Base-by-base conservation (phyloP, 2,888 invertebrate species). In the Lordiphosa fenestrarum region DNA sequence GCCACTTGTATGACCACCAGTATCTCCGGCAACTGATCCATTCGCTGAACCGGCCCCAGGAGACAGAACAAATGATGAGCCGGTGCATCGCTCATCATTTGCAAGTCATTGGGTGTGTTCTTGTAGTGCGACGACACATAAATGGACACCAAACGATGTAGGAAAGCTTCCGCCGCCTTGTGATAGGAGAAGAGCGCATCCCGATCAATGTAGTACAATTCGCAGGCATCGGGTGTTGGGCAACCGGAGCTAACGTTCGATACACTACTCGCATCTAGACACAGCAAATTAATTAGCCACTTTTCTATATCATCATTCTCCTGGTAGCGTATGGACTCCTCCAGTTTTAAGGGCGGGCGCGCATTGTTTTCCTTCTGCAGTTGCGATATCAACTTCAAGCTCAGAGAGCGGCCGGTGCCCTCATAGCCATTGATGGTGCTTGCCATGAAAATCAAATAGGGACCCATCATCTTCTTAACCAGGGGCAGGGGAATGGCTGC, bases 121-220 rank as follows among this genome's bases (percentile, higher is more conserved):
- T 99, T 99, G 88, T 99, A 99, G 91, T 99, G 99, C 5, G 99
- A 98, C 0, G 99, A 94, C 0, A 99, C 99, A 88, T 97, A 98
- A 40, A 99, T 93, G 10, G 97, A 93, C 70, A 99, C 96, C 7
- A 99, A 88, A 59, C 96, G 91, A 78, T 98, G 98, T 7, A 99
- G 91, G 89, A 99, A 99, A 2, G 94, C 92, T 89, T 97, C 97
- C 0, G 96, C 95, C 0, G 97, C 97, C 86, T 95, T 95, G 87
- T 99, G 98, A 88, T 97, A 99, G 53, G 98, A 98, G 90, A 99
- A 99, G 25, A 99, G 90, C 0, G 98, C 97, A 89, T 99, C 99
- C 59, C 97, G 91, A 86, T 93, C 95, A 55, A 97, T 94, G 53
- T 96, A 94, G 89, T 94, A 96, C 46, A 99, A 92, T 67, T 98